phyloP scores from a whole-genome alignment of 2,888 invertebrate species.

The Serripes groenlandicus region DNA sequence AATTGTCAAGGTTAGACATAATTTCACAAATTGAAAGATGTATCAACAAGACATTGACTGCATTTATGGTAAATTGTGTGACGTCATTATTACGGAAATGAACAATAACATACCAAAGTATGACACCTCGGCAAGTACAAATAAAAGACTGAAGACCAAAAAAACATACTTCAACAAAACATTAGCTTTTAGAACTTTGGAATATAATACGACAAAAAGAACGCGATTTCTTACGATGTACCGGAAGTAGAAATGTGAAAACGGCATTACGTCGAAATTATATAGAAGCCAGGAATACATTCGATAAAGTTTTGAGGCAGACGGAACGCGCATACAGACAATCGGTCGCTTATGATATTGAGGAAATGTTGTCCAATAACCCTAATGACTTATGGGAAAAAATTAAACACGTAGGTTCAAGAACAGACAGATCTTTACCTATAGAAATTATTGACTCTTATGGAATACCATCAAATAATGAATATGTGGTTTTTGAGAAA shows the following conservation, averaged over 20 bases:
- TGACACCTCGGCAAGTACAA: conserved; percentile 11
- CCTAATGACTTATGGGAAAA: conserved; percentile 54
- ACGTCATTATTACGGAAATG: conserved; percentile 36
- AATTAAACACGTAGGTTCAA: conserved; percentile 45
- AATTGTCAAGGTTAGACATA: background rate
- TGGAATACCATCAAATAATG: background rate
- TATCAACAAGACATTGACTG: conserved; percentile 1
- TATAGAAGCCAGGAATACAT: background rate
- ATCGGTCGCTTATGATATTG: conserved; percentile 26
- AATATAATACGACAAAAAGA: conserved; percentile 13
- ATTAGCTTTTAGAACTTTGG: conserved; percentile 31
- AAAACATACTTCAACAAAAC: conserved; percentile 42
- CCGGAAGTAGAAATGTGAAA: background rate
- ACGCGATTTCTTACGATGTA: conserved; percentile 22
- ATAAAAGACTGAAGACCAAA: conserved; percentile 24
- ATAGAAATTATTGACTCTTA: conserved; percentile 20
- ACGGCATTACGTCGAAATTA: no score
- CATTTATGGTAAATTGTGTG: conserved; percentile 5
- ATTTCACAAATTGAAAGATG: background rate
- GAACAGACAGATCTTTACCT: conserved; percentile 33
- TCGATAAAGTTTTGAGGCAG: conserved; percentile 20
- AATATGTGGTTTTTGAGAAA: conserved; percentile 23
- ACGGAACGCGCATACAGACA: conserved; percentile 37
- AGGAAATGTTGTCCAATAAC: conserved; percentile 28
- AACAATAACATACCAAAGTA: conserved; percentile 22